phyloP scores from a whole-genome alignment of 1,140 invertebrate species.

The Rhagoletis pomonella region DNA sequence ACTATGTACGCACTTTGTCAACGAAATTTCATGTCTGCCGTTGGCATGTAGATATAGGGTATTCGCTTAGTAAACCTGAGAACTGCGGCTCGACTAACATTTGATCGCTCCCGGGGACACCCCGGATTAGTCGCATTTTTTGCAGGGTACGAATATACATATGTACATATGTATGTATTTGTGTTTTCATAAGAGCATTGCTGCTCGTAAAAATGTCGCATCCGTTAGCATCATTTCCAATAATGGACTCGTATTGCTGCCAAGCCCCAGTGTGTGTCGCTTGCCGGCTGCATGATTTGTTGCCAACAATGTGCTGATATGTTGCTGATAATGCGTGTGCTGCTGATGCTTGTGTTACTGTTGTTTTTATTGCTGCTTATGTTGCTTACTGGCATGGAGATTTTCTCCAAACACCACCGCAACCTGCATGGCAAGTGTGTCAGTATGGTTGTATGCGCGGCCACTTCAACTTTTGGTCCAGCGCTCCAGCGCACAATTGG shows the following conservation, averaged over 20 bases:
- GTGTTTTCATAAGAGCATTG: slow-evolving; percentile 6
- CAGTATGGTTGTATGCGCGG: background rate
- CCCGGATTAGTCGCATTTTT: too few relatives aligned
- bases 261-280: background rate
- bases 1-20: too few relatives aligned
- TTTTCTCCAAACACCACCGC: slow-evolving; percentile 36
- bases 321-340: background rate
- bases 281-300: background rate
- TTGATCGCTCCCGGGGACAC: too few relatives aligned
- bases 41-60: too few relatives aligned
- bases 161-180: background rate
- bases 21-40: too few relatives aligned
- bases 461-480: slow-evolving; percentile 41
- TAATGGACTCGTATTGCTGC: slow-evolving; percentile 18
- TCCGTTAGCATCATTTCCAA: slow-evolving; percentile 39
- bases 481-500: background rate
- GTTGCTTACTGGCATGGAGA: background rate
- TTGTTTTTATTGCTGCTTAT: background rate
- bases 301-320: slow-evolving; percentile 40
- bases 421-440: slow-evolving; percentile 31
- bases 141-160: background rate
- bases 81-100: too few relatives aligned
- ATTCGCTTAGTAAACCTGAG: too few relatives aligned
- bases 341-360: background rate
- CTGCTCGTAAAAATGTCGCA: slow-evolving; percentile 47